Evolutionary conservation across 2,888 invertebrate species (phyloP), one percentile per base, ranked within the genome.

Genomic region (Chesias legatella): DNA sequence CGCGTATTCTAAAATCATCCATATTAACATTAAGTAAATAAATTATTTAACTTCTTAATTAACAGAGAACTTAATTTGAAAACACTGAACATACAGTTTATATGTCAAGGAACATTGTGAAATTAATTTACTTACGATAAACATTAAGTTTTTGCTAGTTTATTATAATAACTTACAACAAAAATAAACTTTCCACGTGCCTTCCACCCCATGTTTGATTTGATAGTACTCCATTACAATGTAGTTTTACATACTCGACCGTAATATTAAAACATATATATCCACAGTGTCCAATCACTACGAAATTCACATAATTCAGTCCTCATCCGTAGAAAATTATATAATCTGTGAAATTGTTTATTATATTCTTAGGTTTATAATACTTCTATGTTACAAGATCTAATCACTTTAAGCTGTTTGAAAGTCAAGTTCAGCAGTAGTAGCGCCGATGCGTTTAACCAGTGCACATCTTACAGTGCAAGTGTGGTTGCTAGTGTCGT

Each of bases 401-500:
- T 55, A 58, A 53, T 55, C 54, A 52, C 49, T 43, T 43, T 26
- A 40, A 48, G 37, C 41, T 45, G 38, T 37, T 43, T 34, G 11
- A 30, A 29, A 46, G 42, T 41, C 34, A 43, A 20, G 20, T 30
- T 43, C 6, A 32, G 26, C 40, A 24, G 24, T 27, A 11, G 30
- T 33, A 21, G 28, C 21, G 29, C 20, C 32, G 24, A 39, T 33
- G 32, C 10, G 17, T 33, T 33, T 46, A 24, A 6, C 10, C 26
- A 29, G 13, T 5, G 40, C 10, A 21, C 10, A 37, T 44, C 63
- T 80, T 86, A 88, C 61, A 88, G 60, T n/a, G 86, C 79, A 6
- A 75, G 67, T 0, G 85, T 79, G n/a, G 79, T 84, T 1, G 86
- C 86, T 1, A 88, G 70, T 1, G 86, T 75, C 5, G 81, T 86